A percentile compares a stretch with the other conserved stretches of the same genome.
phyloP scores from a whole-genome alignment of 2,113 vertebrate species.

The Lathamus discolor region DNA sequence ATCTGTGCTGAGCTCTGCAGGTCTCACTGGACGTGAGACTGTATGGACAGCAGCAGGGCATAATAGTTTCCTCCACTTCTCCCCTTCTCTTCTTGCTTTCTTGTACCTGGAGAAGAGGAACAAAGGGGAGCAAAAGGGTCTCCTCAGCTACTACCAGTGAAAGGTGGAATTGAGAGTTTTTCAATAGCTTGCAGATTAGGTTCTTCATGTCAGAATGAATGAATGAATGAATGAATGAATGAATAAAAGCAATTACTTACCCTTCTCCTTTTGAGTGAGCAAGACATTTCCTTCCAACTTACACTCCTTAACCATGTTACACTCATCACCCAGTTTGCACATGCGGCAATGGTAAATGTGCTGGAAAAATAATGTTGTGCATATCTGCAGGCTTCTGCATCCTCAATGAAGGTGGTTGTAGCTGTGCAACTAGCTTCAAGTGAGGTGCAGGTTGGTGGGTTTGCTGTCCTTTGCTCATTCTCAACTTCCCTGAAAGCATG shows the following conservation, averaged over 20 bases:
- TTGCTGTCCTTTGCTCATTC: neutral
- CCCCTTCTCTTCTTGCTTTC: neutral
- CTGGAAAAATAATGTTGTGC: neutral
- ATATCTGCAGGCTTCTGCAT: neutral
- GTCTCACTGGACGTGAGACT: neutral
- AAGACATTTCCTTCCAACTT: neutral
- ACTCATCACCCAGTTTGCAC: neutral
- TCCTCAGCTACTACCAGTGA: neutral
- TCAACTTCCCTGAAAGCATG: neutral
- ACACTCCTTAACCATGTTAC: neutral
- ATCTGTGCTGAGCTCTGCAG: neutral
- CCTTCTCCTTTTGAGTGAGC: neutral
- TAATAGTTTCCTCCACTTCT: neutral
- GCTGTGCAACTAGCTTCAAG: neutral
- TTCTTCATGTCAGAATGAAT: neutral
- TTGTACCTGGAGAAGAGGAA: neutral
- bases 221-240: neutral
- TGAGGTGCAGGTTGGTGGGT: neutral
- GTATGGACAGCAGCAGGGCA: neutral
- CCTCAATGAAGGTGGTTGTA: neutral
- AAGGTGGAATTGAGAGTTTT: neutral
- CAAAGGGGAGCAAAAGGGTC: neutral
- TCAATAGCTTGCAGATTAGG: neutral
- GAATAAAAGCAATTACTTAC: neutral
- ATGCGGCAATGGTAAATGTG: neutral